These are phyloP conservation scores for Suricata suricatta DNA, from an alignment of 2,113 vertebrate genomes.

Conservation along the genomic window DNA sequence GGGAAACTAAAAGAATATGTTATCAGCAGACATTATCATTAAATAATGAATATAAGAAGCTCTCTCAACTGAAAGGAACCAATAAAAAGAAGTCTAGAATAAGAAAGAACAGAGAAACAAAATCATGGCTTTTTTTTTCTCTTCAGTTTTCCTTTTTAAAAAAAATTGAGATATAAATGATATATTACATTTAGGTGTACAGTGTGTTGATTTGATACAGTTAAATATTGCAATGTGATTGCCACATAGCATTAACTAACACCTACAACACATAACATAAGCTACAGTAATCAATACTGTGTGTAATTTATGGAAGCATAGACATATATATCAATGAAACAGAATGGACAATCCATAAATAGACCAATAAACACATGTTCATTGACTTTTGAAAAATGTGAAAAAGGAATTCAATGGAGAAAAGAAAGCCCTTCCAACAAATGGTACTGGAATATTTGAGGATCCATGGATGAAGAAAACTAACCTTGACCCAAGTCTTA, in stretches of 20 bases:
- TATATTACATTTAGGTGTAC: neutral
- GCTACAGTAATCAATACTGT: neutral
- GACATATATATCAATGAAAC: neutral
- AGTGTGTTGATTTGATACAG: neutral
- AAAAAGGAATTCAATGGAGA: neutral
- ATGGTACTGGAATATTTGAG: neutral
- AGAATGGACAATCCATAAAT: neutral
- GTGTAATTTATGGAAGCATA: neutral
- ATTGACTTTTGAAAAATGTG: neutral
- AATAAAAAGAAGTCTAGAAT: too few species aligned
- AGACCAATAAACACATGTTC: neutral
- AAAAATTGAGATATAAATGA: neutral
- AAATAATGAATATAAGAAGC: too few species aligned
- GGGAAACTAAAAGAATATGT: neutral
- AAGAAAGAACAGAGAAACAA: too few species aligned
- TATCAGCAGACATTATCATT: too few species aligned
- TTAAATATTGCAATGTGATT: neutral
- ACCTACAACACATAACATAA: neutral
- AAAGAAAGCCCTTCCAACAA: neutral
- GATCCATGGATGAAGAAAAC: neutral
- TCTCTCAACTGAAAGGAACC: too few species aligned
- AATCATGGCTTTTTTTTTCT: neutral
- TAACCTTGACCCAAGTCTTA: neutral
- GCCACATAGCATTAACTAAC: neutral
- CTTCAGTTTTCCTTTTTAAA: neutral